Percentiles rank a stretch among this genome's conserved stretches.
phyloP scores from a whole-genome alignment of 1,140 invertebrate species.

The Augochlora pura region DNA sequence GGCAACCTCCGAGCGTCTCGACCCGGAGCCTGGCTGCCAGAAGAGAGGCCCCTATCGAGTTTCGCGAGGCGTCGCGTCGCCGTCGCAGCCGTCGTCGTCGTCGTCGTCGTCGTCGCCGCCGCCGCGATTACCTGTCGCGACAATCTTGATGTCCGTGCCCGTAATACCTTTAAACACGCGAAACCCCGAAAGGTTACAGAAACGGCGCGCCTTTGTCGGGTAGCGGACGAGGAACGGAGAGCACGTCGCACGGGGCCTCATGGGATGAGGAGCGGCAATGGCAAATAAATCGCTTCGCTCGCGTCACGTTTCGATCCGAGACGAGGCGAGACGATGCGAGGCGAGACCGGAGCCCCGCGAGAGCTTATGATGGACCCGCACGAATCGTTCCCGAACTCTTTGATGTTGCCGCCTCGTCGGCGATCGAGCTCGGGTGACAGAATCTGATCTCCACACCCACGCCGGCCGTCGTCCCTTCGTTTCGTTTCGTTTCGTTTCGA shows the following conservation, averaged over 20 bases:
- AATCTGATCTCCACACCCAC: conserved; percentile 50
- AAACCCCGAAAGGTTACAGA: not conserved
- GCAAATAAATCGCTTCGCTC: conserved; percentile 80
- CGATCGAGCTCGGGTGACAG: conserved; percentile 51
- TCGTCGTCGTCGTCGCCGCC: no score
- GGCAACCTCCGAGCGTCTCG: conserved; percentile 19
- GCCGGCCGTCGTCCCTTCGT: not conserved
- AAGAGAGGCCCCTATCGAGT: not conserved
- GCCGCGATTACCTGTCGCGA: not conserved
- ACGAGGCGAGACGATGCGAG: not conserved
- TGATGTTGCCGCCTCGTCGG: conserved; percentile 54
- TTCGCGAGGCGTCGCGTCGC: not conserved
- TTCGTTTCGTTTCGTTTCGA: not conserved
- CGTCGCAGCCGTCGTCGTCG: no score
- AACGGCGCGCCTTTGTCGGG: conserved; percentile 10
- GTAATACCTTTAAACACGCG: not conserved
- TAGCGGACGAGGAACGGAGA: not conserved
- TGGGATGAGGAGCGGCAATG: conserved; percentile 79
- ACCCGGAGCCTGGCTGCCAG: not conserved
- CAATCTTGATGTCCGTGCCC: not conserved
- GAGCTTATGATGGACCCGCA: conserved; percentile 71
- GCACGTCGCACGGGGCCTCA: conserved; percentile 71
- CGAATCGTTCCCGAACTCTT: conserved; percentile 57
- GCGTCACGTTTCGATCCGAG: conserved; percentile 76
- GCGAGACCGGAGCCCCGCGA: conserved; percentile 63